These are phyloP conservation scores for Centruroides sculpturatus DNA, from an alignment of 1,140 invertebrate species.

Conservation along the genomic window DNA sequence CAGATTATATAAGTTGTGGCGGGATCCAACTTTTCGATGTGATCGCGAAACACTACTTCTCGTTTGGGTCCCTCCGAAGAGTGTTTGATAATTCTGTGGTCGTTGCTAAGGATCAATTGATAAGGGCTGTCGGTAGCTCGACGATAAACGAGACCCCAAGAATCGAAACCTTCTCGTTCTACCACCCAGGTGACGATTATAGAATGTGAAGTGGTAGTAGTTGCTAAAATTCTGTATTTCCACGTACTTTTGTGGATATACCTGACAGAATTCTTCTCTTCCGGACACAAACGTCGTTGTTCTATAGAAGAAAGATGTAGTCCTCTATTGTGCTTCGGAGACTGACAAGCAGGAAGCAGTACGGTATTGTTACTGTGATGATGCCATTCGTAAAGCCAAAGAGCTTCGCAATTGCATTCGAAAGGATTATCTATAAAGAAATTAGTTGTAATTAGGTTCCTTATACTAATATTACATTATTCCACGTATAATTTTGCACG, in stretches of 20 bases:
- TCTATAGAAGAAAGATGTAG: neutral
- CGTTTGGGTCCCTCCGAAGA: neutral
- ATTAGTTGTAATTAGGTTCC: neutral
- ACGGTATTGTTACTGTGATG: neutral
- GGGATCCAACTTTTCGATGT: neutral
- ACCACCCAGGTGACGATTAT: neutral
- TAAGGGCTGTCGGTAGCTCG: constrained; percentile 3
- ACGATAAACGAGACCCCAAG: constrained; percentile 3
- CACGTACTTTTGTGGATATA: constrained; percentile 6
- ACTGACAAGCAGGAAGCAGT: constrained; percentile 3
- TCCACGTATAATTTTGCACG: no score
- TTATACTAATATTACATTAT: no score
- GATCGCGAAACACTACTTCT: neutral
- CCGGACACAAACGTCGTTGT: neutral
- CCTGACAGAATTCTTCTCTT: neutral
- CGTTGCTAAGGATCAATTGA: constrained; percentile 2
- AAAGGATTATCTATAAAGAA: constrained; percentile 18
- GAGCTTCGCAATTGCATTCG: constrained; percentile 14
- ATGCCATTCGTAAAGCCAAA: constrained; percentile 17
- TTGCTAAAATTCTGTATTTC: neutral
- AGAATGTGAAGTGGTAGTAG: neutral
- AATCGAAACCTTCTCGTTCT: neutral
- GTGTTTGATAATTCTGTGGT: neutral
- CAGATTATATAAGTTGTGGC: constrained; percentile 4
- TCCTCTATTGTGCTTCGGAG: constrained; percentile 4